Evolutionary conservation across 2,888 invertebrate species (phyloP), one percentile per base, ranked within the genome.

Genomic region (Saturnia japonica): DNA sequence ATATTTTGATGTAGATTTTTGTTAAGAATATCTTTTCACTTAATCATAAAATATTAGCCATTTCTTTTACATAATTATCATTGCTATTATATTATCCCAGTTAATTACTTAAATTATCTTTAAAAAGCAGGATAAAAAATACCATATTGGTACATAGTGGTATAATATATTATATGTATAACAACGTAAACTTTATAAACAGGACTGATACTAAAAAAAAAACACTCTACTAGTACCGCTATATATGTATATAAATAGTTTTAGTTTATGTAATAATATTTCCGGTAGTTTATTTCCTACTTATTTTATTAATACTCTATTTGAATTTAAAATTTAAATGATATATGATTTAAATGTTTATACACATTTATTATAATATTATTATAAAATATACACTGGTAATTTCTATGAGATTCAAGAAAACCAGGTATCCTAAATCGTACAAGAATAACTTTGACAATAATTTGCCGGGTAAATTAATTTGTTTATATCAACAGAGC

Each of bases 401-500:
- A 14, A 12, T 28, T 60, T 12, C 14, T 25, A 60, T 60, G 25
- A 60, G 25, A 54, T 7, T 60, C 12, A 40, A 40, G 22, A 62
- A 16, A 62, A 34, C 25, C 11, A 14, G 34, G 2, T 34, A 28
- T 34, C 19, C 19, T 16, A 62, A 57, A 57, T 4, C 22, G 14
- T 1, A 16, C 16, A 12, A 34, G 12, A 19, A 34, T 64, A 22
- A 22, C 11, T 8, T 40, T 64, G n/a, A 69, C 25, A 47, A 51
- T 28, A 70, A 45, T 62, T 60, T 57, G 68, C 45, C 28, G 45
- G 68, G 71, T 73, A 71, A 73, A 68, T 74, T 68, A 68, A 73
- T 72, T 71, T 70, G 25, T 74, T 68, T 68, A 68, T 43, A 57
- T 69, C 69, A 67, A 64, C 68, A 69, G 76, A 81, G 76, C 79